phyloP scores from a whole-genome alignment of 1,140 invertebrate genomes.

The Diplogasteroides magnus region DNA sequence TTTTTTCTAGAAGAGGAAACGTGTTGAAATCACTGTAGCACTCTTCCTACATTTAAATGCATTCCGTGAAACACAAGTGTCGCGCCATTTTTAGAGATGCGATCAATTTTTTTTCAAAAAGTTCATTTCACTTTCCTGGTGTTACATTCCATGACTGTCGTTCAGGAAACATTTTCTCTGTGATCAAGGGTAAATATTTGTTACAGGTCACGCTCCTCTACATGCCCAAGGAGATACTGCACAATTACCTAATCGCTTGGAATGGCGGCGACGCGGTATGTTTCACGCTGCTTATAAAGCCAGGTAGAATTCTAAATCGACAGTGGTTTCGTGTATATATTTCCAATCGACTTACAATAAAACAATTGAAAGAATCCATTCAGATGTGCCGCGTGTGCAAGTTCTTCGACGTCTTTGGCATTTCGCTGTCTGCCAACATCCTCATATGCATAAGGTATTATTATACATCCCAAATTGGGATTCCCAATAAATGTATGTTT shows the following conservation, averaged over 20 bases:
- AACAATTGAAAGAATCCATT: constrained; percentile 12
- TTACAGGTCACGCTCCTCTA: constrained; percentile 29
- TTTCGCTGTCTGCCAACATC: constrained; percentile 38
- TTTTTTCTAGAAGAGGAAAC: no score
- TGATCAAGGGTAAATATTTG: no score
- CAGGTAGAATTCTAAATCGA: no score
- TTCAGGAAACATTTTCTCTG: no score
- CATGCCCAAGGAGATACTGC: constrained; percentile 51
- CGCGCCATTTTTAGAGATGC: background rate
- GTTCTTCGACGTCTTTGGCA: constrained; percentile 53
- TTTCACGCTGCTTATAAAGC: background rate
- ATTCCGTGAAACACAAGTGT: no score
- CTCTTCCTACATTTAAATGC: no score
- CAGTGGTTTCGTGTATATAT: background rate
- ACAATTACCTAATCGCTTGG: constrained; percentile 50
- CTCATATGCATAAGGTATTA: constrained; percentile 45
- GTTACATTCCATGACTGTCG: no score
- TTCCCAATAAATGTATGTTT: no score
- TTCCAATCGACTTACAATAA: background rate
- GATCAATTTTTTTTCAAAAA: background rate
- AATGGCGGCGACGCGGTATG: constrained; percentile 46
- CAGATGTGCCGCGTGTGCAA: constrained; percentile 53
- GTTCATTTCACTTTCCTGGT: no score
- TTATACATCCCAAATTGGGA: no score
- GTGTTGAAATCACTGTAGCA: no score